Base-by-base conservation (phyloP, 2,113 vertebrate species). In the Ciconia maguari region DNA sequence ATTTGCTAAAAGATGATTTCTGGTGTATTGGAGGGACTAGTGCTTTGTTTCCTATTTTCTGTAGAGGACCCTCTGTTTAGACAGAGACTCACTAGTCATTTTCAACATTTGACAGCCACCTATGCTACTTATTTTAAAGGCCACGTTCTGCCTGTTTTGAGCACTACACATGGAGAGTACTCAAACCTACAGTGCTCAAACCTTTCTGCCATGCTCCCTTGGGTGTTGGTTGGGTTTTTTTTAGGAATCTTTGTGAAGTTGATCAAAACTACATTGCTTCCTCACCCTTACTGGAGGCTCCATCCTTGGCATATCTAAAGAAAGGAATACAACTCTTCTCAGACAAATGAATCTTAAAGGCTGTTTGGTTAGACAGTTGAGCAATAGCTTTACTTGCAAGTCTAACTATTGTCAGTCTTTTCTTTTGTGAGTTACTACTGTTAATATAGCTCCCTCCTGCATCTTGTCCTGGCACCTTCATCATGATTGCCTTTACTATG, bases 131-230 rank as follows among this genome's bases (percentile, higher is more conserved):
- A 36, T 61, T 70, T 22, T 21, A 22, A 68, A 91, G 51, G 30
- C 51, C 3, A 0, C 0, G 0, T 70, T 93, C 49, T 65, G 11
- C 13, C 6, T 64, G 3, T 7, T 72, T 72, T 60, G 75, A 44
- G 26, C 32, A 14, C 32, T 80, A 3, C 3, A 18, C 1, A 1
- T 25, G n/a, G 7, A n/a, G 38, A 41, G 4, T 41, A 20, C 6
- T 38, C 38, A 38, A 38, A 38, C 8, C 38, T 54, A 6, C 4
- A 60, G 7, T 12, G 27, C 12, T 90, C 30, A 52, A 20, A 66
- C 24, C 17, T 52, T 83, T 55, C 22, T 89, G 20, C 13, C 1
- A 0, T 26, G 8, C 7, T 87, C 13, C 46, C 11, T 48, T 52
- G 44, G 11, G 5, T 64, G 55, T 26, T 8, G 19, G 1, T 10